A percentile compares a stretch with the other conserved stretches of the same genome.
phyloP scores from a whole-genome alignment of 2,113 vertebrate species.

The Pyrgilauda ruficollis region DNA sequence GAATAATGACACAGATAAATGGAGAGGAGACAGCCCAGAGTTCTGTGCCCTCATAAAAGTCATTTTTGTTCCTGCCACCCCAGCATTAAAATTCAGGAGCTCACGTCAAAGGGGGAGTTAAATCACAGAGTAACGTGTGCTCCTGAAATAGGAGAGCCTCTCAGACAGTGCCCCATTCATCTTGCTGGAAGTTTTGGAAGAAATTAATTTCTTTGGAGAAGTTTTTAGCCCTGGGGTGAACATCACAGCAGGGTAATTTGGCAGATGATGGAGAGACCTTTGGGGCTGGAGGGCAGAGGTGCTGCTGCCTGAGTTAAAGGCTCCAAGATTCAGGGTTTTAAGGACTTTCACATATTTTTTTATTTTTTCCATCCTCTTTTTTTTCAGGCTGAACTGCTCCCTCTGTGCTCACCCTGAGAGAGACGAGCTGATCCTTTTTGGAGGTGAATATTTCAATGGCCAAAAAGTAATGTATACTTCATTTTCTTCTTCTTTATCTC shows the following conservation, averaged over 20 bases:
- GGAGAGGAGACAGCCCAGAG: not conserved
- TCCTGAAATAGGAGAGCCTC: constrained; percentile 59
- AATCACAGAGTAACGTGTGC: constrained; percentile 20
- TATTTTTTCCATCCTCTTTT: not conserved
- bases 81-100: constrained; percentile 65
- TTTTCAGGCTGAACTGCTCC: constrained; percentile 84
- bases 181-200: constrained; percentile 16
- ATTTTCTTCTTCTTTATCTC: constrained; percentile 20
- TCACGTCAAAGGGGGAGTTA: constrained; percentile 25
- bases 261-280: constrained; percentile 37
- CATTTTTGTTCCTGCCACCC: constrained; percentile 8
- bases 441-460: constrained; percentile 98
- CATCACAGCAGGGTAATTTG: not conserved
- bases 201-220: constrained; percentile 34
- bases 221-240: constrained; percentile 40
- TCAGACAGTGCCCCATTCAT: constrained; percentile 51
- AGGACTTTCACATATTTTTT: not conserved
- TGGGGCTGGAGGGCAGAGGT: not conserved
- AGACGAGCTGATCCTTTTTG: constrained; percentile 94
- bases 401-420: constrained; percentile 89
- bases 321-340: not conserved
- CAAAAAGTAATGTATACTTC: constrained; percentile 88
- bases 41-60: constrained; percentile 5
- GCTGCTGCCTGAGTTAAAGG: not conserved
- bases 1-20: not conserved